Evolutionary conservation across 2,888 invertebrate species (phyloP).

Genomic region (Chymomyza amoena): DNA sequence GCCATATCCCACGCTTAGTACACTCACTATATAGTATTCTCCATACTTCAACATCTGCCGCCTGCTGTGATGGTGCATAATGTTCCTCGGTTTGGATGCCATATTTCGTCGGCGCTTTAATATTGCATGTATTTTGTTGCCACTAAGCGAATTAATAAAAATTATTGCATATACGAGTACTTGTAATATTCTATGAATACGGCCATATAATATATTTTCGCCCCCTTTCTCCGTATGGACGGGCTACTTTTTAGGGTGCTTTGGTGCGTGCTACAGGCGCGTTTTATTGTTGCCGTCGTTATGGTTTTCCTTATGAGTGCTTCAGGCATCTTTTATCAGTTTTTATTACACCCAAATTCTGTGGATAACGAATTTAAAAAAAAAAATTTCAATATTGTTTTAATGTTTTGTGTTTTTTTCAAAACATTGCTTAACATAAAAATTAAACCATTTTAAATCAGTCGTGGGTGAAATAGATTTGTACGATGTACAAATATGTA

Average conservation of each 20-base stretch:
- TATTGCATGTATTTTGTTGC: conserved; percentile 41
- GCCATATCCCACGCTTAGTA: background rate
- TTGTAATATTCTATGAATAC: conserved; percentile 52
- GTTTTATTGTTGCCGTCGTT: conserved; percentile 49
- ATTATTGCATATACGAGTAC: conserved; percentile 64
- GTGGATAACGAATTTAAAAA: too few species aligned
- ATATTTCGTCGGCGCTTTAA: conserved; percentile 51
- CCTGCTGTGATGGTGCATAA: conserved; percentile 28
- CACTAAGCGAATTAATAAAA: conserved; percentile 66
- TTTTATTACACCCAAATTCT: too few species aligned
- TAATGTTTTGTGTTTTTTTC: too few species aligned
- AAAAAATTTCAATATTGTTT: too few species aligned
- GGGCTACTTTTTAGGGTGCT: conserved; percentile 8
- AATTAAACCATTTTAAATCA: too few species aligned
- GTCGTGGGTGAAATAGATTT: too few species aligned
- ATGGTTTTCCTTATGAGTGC: background rate
- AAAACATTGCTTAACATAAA: too few species aligned
- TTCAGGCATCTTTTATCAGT: background rate
- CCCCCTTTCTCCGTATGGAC: background rate
- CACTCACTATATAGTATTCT: background rate
- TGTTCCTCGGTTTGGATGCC: conserved; percentile 5
- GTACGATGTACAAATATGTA: too few species aligned
- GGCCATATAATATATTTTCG: too few species aligned
- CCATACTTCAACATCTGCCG: conserved; percentile 24
- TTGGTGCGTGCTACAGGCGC: conserved; percentile 56